These are phyloP conservation scores for Nibea albiflora DNA, from an alignment of 2,113 vertebrate genomes.

Conservation along the genomic window DNA sequence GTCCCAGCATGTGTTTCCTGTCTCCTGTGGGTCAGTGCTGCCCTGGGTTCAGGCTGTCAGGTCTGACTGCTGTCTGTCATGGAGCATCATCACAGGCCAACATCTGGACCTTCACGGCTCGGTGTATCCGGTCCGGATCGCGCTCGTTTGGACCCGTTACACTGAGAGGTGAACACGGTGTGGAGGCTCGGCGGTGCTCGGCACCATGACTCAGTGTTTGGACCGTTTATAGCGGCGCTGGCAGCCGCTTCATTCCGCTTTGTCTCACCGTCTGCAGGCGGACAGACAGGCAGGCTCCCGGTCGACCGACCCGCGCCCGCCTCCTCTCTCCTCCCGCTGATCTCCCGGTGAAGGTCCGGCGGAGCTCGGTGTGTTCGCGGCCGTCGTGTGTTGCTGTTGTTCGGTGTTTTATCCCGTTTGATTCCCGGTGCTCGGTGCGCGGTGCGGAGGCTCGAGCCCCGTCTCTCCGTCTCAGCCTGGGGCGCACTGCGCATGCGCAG, in stretches of 20 bases:
- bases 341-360: not conserved
- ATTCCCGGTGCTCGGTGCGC: not conserved
- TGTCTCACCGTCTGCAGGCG: slow-evolving; percentile 39
- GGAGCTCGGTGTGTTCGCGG: not conserved
- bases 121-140: too few species aligned
- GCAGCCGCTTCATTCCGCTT: slow-evolving; percentile 20
- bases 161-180: too few species aligned
- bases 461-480: slow-evolving; percentile 9
- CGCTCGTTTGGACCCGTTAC: too few species aligned
- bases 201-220: slow-evolving; percentile 32
- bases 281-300: slow-evolving; percentile 48
- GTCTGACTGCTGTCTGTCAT: not conserved
- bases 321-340: not conserved
- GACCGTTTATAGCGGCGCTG: not conserved
- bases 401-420: slow-evolving; percentile 10
- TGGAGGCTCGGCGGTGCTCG: not conserved
- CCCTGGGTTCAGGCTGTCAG: slow-evolving; percentile 35
- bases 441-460: slow-evolving; percentile 14
- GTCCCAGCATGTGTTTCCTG: slow-evolving; percentile 10
- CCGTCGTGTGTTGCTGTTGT: not conserved
- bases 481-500: slow-evolving; percentile 63
- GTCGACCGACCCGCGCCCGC: not conserved
- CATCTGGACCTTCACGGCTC: slow-evolving; percentile 30
- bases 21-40: not conserved
- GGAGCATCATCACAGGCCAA: slow-evolving; percentile 48